phyloP scores from a whole-genome alignment of 2,797 vertebrate genomes.

The Bradypus variegatus region DNA sequence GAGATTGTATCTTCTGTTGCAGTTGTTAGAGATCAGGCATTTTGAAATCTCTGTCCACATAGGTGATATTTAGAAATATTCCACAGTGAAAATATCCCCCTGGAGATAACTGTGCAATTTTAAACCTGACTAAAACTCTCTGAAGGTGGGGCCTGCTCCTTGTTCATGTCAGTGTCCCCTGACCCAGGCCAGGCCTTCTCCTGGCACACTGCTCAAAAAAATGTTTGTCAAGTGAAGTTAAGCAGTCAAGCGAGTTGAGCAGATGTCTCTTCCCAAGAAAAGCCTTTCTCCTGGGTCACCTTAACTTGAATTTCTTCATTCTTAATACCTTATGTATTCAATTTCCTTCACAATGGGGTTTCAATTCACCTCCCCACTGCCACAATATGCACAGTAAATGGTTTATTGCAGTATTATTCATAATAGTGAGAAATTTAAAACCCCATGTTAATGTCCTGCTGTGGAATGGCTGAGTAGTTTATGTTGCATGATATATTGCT shows the following conservation, averaged over 20 bases:
- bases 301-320: neutral
- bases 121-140: neutral
- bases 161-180: neutral
- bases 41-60: neutral
- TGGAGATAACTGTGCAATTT: neutral
- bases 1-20: neutral
- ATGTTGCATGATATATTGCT: neutral
- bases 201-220: neutral
- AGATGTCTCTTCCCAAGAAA: neutral
- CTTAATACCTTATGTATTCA: neutral
- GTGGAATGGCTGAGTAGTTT: neutral
- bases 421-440: neutral
- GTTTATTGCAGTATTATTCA: slow-evolving; percentile 29
- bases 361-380: neutral
- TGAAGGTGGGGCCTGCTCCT: neutral
- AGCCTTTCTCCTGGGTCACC: neutral
- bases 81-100: neutral
- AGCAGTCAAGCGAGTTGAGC: neutral
- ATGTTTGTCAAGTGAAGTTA: neutral
- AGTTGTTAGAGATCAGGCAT: neutral
- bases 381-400: neutral
- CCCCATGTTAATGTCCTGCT: neutral
- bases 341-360: neutral
- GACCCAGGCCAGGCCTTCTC: neutral
- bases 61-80: neutral